Conservation (phyloP, 2,888 invertebrate genomes). For the Amblyjoppa fuscipennis region DNA sequence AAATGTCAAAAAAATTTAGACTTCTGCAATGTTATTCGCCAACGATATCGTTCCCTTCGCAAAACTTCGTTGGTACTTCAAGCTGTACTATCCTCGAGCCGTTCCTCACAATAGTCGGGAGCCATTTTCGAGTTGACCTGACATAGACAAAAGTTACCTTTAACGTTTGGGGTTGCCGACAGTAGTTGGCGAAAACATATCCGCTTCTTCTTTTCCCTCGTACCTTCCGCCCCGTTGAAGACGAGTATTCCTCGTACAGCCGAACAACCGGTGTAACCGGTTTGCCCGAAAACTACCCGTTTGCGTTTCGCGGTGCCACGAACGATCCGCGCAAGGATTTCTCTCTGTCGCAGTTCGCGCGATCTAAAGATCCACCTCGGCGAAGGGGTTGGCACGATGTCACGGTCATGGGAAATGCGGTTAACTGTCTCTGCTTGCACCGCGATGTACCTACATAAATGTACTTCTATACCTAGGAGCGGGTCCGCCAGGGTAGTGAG, state of each 20-base stretch:
- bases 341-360: neutral
- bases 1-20: no score
- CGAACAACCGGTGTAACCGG: constrained; percentile 81
- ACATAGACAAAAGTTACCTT: constrained; percentile 78
- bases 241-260: constrained; percentile 26
- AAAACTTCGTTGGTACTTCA: neutral
- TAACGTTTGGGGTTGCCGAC: constrained; percentile 52
- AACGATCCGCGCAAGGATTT: constrained; percentile 11
- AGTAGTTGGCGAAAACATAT: constrained; percentile 55
- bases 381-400: constrained; percentile 65
- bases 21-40: no score
- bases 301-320: constrained; percentile 61
- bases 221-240: constrained; percentile 13
- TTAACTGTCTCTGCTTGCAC: constrained; percentile 76
- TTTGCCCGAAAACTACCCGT: constrained; percentile 80
- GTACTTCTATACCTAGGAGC: constrained; percentile 39
- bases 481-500: constrained; percentile 58
- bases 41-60: neutral
- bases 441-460: constrained; percentile 48
- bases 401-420: constrained; percentile 82
- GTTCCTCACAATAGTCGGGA: neutral
- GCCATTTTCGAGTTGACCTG: constrained; percentile 28
- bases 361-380: constrained; percentile 39
- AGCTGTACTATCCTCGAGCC: neutral
- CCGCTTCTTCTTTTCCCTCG: constrained; percentile 48